Evolutionary conservation across 2,113 vertebrate genomes (phyloP).

Genomic region (Camelus dromedarius): DNA sequence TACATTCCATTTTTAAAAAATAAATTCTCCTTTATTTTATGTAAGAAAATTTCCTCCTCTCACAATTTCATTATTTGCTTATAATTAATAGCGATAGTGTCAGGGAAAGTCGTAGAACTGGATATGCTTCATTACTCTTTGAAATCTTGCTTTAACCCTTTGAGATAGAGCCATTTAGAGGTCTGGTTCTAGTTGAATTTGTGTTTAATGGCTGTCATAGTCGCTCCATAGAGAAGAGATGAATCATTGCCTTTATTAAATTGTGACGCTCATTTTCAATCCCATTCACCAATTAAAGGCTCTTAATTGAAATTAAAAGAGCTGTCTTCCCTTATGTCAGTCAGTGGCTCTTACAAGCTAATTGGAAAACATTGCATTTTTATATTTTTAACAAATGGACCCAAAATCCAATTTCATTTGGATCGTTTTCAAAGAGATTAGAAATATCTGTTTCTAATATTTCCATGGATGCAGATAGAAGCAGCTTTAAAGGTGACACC

Average conservation of each 20-base stretch:
- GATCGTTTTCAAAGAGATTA: constrained; percentile 23
- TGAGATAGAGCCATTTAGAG: neutral
- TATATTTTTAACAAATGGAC: constrained; percentile 54
- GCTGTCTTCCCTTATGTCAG: neutral
- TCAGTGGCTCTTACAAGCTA: constrained; percentile 28
- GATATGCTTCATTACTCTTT: neutral
- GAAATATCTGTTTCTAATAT: constrained; percentile 30
- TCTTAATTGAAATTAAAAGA: constrained; percentile 34
- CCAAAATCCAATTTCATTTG: constrained; percentile 44
- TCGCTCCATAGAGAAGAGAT: constrained; percentile 31
- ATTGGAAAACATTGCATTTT: constrained; percentile 38
- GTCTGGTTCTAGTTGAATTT: constrained; percentile 29
- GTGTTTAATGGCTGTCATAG: constrained; percentile 59
- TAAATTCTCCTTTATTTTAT: neutral
- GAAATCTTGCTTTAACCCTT: constrained; percentile 31
- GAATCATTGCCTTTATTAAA: neutral
- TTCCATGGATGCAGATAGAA: neutral
- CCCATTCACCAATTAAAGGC: constrained; percentile 29
- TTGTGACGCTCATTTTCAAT: neutral
- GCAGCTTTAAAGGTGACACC: neutral
- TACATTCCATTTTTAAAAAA: neutral
- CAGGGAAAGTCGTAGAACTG: neutral
- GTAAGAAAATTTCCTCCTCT: neutral
- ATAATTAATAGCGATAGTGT: neutral
- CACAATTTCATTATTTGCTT: neutral